phyloP scores from a whole-genome alignment of 2,797 vertebrate species.

The Pristis pectinata region DNA sequence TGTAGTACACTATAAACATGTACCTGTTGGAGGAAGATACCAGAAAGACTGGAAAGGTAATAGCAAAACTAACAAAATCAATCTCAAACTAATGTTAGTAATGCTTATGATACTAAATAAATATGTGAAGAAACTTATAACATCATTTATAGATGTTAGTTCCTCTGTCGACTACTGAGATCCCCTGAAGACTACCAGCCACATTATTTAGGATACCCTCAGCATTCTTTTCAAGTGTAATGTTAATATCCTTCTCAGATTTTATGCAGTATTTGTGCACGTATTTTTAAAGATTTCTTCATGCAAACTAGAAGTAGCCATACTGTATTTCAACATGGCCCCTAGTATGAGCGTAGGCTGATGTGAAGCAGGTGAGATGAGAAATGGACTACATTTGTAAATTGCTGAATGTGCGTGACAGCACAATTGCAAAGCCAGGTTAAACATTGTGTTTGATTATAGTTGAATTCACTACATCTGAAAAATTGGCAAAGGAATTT shows the following conservation, averaged over 20 bases:
- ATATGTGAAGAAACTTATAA: not conserved
- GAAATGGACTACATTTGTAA: not conserved
- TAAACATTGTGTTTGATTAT: not conserved
- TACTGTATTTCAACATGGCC: not conserved
- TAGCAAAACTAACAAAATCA: not conserved
- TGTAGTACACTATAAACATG: no score
- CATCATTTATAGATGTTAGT: not conserved
- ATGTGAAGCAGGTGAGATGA: not conserved
- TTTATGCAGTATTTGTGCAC: not conserved
- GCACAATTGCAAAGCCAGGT: not conserved
- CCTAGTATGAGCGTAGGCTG: not conserved
- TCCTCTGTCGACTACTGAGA: not conserved
- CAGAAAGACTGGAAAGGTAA: not conserved
- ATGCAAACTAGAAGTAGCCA: not conserved
- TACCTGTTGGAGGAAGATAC: not conserved
- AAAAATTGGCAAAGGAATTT: not conserved
- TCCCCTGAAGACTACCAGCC: not conserved
- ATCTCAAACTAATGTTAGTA: not conserved
- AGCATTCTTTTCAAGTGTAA: not conserved
- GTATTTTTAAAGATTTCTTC: not conserved
- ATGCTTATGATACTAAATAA: not conserved
- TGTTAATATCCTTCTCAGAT: not conserved
- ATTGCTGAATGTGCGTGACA: not conserved
- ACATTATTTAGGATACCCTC: not conserved
- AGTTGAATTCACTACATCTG: not conserved